These are phyloP conservation scores for Troides aeacus DNA, from an alignment of 2,888 invertebrate species.

Conservation along the genomic window DNA sequence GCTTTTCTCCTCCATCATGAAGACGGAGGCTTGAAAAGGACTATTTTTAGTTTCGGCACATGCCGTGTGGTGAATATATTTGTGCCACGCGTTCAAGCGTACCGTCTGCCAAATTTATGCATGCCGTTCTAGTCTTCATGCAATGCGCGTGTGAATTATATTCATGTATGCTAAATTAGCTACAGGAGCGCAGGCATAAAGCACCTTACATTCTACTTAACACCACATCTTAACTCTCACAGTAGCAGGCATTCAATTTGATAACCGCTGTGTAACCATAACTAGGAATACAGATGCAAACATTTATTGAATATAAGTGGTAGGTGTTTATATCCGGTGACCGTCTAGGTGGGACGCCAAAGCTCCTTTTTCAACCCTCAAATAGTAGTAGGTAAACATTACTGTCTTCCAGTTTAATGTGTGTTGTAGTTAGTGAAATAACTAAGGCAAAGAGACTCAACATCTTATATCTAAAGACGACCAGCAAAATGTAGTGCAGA, in stretches of 20 bases:
- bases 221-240: neutral
- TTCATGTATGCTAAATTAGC: constrained; percentile 28
- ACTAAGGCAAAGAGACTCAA: too few relatives aligned
- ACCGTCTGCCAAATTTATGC: constrained; percentile 30
- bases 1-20: constrained; percentile 58
- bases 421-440: too few relatives aligned
- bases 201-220: constrained; percentile 19
- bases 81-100: constrained; percentile 22
- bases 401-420: too few relatives aligned
- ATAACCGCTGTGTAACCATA: neutral
- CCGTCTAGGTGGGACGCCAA: too few relatives aligned
- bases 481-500: too few relatives aligned
- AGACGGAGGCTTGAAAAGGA: constrained; percentile 49
- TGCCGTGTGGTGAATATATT: constrained; percentile 43
- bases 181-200: constrained; percentile 11
- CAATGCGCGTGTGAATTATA: constrained; percentile 27
- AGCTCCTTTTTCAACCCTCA: too few relatives aligned
- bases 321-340: too few relatives aligned
- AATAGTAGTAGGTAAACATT: too few relatives aligned
- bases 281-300: neutral
- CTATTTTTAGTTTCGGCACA: constrained; percentile 50
- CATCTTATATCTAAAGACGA: too few relatives aligned
- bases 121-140: constrained; percentile 27
- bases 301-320: too few relatives aligned
- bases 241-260: neutral